Conservation (phyloP, 2,888 invertebrate genomes). For the Micoletzkya japonica region DNA sequence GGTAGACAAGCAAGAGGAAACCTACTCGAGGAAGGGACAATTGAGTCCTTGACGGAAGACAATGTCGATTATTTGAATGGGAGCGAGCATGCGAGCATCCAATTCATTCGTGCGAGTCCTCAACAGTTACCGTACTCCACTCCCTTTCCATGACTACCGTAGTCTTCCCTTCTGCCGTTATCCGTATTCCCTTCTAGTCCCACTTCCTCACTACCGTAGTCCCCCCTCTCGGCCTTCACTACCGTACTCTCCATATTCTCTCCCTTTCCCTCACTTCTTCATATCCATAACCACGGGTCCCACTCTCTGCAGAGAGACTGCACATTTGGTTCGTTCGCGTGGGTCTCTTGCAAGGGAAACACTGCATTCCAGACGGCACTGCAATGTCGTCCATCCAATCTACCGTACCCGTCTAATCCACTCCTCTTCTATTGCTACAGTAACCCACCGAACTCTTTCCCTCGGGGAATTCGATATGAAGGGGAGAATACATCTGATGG, state of each 20-base stretch:
- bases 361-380: slow-evolving; percentile 43
- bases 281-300: slow-evolving; percentile 55
- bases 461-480: slow-evolving; percentile 48
- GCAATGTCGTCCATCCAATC: not conserved
- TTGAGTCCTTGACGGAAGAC: slow-evolving; percentile 57
- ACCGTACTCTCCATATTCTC: not conserved
- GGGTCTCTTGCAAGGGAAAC: slow-evolving; percentile 50
- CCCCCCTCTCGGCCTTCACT: not conserved
- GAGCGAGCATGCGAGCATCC: slow-evolving; percentile 53
- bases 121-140: not conserved
- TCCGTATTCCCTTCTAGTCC: too few species aligned
- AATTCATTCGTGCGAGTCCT: slow-evolving; percentile 48
- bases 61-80: slow-evolving; percentile 65
- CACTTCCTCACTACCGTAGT: not conserved
- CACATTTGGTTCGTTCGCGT: slow-evolving; percentile 46
- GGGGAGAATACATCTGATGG: slow-evolving; percentile 51
- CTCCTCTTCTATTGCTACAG: not conserved
- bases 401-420: not conserved
- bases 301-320: slow-evolving; percentile 48
- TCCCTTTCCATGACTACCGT: not conserved
- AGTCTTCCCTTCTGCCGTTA: not conserved
- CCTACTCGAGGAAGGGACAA: slow-evolving; percentile 51
- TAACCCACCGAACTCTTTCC: slow-evolving; percentile 36
- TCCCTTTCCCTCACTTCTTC: slow-evolving; percentile 31
- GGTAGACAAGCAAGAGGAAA: not conserved